Conservation (phyloP, 2,888 invertebrate genomes). For the Cenopis cana region DNA sequence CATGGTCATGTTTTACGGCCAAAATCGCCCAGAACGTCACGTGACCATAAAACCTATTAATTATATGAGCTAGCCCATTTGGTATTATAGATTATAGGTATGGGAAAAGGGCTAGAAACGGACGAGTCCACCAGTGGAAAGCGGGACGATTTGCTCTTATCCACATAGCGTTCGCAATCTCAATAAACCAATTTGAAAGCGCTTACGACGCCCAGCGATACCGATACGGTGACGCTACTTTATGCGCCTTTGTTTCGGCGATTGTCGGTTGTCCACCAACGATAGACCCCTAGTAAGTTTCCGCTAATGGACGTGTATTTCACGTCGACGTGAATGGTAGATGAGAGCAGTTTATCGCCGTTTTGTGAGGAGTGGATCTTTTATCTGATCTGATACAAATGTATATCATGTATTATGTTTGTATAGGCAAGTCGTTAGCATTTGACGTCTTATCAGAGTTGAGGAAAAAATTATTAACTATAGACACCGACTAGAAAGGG, state of each 20-base stretch:
- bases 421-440: not conserved
- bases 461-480: not conserved
- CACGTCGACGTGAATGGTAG: slow-evolving; percentile 36
- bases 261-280: slow-evolving; percentile 54
- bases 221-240: slow-evolving; percentile 56
- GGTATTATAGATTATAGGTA: not conserved
- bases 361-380: slow-evolving; percentile 11
- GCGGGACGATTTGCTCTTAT: slow-evolving; percentile 49
- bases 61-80: not conserved
- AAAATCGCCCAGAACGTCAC: too few species aligned
- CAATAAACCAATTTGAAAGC: slow-evolving; percentile 80
- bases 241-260: slow-evolving; percentile 66
- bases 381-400: slow-evolving; percentile 5
- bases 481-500: not conserved
- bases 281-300: slow-evolving; percentile 44
- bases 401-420: not conserved
- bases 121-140: slow-evolving; percentile 20
- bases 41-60: too few species aligned
- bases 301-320: slow-evolving; percentile 41
- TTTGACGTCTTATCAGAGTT: not conserved
- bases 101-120: slow-evolving; percentile 8
- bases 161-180: slow-evolving; percentile 68
- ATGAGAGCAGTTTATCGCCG: slow-evolving; percentile 34
- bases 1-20: too few species aligned
- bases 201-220: slow-evolving; percentile 55